Evolutionary conservation across 2,797 vertebrate genomes (phyloP), one percentile per base, ranked within the genome.

Genomic region (Pseudochromis fuscus): DNA sequence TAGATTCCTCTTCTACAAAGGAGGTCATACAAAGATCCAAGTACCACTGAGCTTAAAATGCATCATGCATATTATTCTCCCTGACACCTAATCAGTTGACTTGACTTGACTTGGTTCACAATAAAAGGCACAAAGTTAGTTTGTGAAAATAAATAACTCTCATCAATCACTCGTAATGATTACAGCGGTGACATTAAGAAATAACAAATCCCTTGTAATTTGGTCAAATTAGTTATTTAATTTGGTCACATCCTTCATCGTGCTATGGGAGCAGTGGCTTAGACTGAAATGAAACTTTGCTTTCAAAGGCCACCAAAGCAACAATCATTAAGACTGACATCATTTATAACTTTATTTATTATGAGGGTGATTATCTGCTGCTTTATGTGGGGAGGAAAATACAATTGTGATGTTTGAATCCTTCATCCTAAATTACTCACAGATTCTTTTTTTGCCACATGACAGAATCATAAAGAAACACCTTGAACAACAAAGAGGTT

Each of bases 301-400:
- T 46, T 50, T 68, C 25, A 82, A 77, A 70, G 46, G 59, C 60
- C 21, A 65, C 27, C 40, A 63, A 52, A 69, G 72, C 56, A 66
- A 37, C 51, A 50, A 64, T 24, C 27, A 62, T 72, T 66, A 60
- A 19, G 11, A 12, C 21, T 27, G 46, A 70, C 24, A 49, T 55
- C 63, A 49, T 65, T 58, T 11, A 52, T 25, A 33, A 76, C 35
- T 69, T 60, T 0, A 65, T 67, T 62, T 51, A 42, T 45, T 37
- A 44, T 31, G 62, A 4, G 31, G 46, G 37, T 60, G 44, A 62
- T 77, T 53, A 74, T 75, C 56, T 30, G n/a, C 4, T 13, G 23
- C 3, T 55, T 70, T n/a, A 19, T 58, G 8, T 25, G 4, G 0
- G 0, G 25, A 37, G 21, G 44, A 66, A 51, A 23, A 45, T n/a